A percentile compares a stretch with the other conserved stretches of the same genome.
Conservation (phyloP, 2,113 vertebrate species). For the Copsychus sechellarum region DNA sequence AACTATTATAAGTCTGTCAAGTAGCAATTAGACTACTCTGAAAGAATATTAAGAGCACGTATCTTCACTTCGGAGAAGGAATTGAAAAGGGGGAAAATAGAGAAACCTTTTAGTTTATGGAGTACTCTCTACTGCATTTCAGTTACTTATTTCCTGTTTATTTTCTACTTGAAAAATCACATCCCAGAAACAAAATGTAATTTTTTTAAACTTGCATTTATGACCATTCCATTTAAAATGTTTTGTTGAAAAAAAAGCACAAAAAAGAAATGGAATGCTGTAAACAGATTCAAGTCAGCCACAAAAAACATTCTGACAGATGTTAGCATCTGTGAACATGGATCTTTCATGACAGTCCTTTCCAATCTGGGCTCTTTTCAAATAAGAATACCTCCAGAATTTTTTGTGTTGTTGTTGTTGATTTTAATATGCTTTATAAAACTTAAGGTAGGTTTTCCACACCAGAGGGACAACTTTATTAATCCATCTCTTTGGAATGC, state of each 20-base stretch:
- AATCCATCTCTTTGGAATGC: neutral
- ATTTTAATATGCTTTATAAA: constrained; percentile 7
- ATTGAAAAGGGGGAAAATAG: neutral
- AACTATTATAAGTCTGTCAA: constrained; percentile 27
- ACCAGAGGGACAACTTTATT: neutral
- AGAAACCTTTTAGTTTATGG: constrained; percentile 1
- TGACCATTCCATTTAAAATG: constrained; percentile 57
- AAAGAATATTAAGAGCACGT: neutral
- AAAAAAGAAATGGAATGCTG: constrained; percentile 70
- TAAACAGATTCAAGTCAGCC: constrained; percentile 71
- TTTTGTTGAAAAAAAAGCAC: constrained; percentile 31
- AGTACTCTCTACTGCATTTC: constrained; percentile 35
- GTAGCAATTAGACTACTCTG: constrained; percentile 36
- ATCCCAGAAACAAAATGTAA: constrained; percentile 59
- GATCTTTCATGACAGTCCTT: constrained; percentile 40
- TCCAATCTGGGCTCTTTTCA: constrained; percentile 52
- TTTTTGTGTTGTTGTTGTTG: neutral
- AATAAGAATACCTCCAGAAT: neutral
- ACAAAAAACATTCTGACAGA: constrained; percentile 71
- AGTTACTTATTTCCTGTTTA: constrained; percentile 71
- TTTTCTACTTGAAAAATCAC: constrained; percentile 61
- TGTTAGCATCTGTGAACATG: constrained; percentile 71
- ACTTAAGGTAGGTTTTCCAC: neutral
- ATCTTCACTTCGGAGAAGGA: constrained; percentile 21
- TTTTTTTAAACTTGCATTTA: constrained; percentile 59